phyloP scores from a whole-genome alignment of 1,140 invertebrate genomes.

The Drosophila pseudoobscura region DNA sequence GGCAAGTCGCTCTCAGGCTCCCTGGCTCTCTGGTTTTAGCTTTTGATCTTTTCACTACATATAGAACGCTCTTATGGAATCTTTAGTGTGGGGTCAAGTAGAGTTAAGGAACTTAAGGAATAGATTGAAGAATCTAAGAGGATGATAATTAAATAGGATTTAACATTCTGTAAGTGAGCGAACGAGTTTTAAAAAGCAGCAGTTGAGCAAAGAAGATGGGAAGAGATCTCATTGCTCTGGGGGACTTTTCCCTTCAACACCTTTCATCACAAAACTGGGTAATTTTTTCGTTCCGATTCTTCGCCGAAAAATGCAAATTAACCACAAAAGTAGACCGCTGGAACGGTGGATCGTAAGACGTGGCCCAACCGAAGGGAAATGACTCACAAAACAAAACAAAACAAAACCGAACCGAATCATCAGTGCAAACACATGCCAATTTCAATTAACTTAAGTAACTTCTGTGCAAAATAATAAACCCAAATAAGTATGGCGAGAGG shows the following conservation, averaged over 20 bases:
- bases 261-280: background rate
- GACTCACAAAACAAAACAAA: conserved; percentile 20
- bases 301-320: too few relatives aligned
- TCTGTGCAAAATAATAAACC: conserved; percentile 24
- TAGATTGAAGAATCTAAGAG: too few relatives aligned
- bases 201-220: too few relatives aligned
- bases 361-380: conserved; percentile 13
- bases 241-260: too few relatives aligned
- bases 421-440: conserved; percentile 32
- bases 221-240: too few relatives aligned
- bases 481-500: background rate
- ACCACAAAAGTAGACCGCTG: background rate
- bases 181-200: too few relatives aligned
- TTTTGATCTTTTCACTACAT: background rate
- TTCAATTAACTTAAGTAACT: conserved; percentile 28
- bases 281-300: background rate
- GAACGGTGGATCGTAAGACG: background rate
- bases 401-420: background rate
- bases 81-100: background rate
- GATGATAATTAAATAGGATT: too few relatives aligned
- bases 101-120: conserved; percentile 2
- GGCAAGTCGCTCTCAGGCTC: conserved; percentile 17
- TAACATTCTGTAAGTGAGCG: too few relatives aligned
- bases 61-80: background rate
- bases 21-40: background rate